Base-by-base conservation (phyloP, 2,888 invertebrate species). In the Hydrotaea cyrtoneurina region DNA sequence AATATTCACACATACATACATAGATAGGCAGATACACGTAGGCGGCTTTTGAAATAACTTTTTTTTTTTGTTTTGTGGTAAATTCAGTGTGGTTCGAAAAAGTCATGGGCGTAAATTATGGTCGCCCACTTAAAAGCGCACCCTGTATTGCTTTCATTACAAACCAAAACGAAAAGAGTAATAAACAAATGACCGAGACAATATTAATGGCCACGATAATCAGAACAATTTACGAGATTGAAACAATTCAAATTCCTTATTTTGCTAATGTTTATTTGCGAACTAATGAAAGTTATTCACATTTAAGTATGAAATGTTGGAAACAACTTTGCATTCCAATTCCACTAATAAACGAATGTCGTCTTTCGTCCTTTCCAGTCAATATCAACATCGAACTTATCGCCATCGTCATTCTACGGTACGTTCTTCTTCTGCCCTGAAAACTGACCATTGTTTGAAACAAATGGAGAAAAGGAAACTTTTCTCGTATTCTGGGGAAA, bases 91-190 rank as follows among this genome's bases (percentile, higher is more conserved):
- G 69, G 69, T 69, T 69, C 43, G 43, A 69, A 69, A n/a, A 69
- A 46, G 69, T 69, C 69, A 69, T 69, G 46, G 46, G 71, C 78
- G 80, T 84, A 55, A 84, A 80, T 80, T 78, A 75, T 84, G 83
- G 80, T 64, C 53, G 78, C 36, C 74, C 75, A 57, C 64, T 77
- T 73, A 69, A 72, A 74, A 80, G 23, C 43, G 7, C 26, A 57
- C 2, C 36, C n/a, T 31, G 62, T n/a, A 17, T 62, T 13, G 62
- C 15, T 31, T 62, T n/a, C n/a, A 31, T 31, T 31, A 31, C 15
- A n/a, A 50, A 50, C 39, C 8, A 39, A 13, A 59, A 59, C 26
- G 11, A 26, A 23, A 2, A 74, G n/a, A 53, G 39, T 36, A 31
- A 31, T 2, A 31, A 57, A 36, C 69, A 62, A 72, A 23, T 66